These are phyloP conservation scores for Torymus tubicola DNA, from an alignment of 2,888 invertebrate genomes.

Conservation along the genomic window DNA sequence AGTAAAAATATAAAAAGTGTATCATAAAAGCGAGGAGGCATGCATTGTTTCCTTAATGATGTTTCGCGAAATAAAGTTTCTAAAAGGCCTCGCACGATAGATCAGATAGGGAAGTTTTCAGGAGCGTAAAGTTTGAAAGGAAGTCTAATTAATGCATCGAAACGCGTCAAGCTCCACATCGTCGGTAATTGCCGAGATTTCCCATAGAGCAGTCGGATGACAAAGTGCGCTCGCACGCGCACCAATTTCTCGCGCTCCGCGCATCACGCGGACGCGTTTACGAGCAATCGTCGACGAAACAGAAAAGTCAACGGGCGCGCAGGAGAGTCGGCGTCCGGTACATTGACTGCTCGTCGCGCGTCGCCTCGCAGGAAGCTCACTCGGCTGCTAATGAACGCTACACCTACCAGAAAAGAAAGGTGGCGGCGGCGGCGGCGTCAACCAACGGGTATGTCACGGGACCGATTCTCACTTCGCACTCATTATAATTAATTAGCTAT, in stretches of 20 bases:
- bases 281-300: slow-evolving; percentile 6
- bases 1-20: no score
- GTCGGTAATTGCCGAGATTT: slow-evolving; percentile 34
- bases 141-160: slow-evolving; percentile 46
- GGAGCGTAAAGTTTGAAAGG: slow-evolving; percentile 16
- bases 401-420: slow-evolving; percentile 24
- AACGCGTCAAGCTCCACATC: slow-evolving; percentile 4
- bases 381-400: slow-evolving; percentile 57
- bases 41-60: background rate
- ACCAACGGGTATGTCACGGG: slow-evolving; percentile 27
- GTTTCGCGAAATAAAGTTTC: background rate
- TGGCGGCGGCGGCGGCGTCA: slow-evolving; percentile 25
- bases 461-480: slow-evolving; percentile 60
- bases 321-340: slow-evolving; percentile 51
- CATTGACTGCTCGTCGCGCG: slow-evolving; percentile 60
- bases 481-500: slow-evolving; percentile 70
- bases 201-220: slow-evolving; percentile 14
- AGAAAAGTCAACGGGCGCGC: slow-evolving; percentile 23
- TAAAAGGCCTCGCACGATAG: background rate
- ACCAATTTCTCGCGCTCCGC: slow-evolving; percentile 24
- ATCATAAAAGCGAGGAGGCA: background rate
- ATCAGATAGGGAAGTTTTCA: slow-evolving; percentile 15
- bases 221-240: slow-evolving; percentile 13
- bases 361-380: slow-evolving; percentile 11
- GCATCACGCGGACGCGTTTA: background rate